Percentiles rank a stretch among this genome's conserved stretches.
phyloP scores from a whole-genome alignment of 2,888 invertebrate genomes.

The Calameuta pallipes region DNA sequence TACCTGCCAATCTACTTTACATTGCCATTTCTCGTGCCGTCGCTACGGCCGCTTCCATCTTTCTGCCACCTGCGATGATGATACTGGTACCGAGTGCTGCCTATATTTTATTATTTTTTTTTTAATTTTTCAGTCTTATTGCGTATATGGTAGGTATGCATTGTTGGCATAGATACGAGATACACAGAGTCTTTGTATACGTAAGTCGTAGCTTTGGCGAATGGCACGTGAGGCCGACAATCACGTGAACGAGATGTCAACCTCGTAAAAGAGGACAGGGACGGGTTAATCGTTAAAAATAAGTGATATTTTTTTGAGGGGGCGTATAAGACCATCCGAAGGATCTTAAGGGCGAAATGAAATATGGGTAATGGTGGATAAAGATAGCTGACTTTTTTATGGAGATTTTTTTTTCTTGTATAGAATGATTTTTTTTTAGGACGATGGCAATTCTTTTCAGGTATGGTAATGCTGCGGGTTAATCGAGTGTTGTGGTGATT shows the following conservation, averaged over 20 bases:
- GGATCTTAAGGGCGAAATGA: not conserved
- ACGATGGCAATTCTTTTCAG: too few relatives aligned
- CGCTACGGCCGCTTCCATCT: not conserved
- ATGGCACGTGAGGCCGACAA: not conserved
- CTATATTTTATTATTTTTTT: not conserved
- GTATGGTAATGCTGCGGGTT: not conserved
- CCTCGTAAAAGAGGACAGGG: not conserved
- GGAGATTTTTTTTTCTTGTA: too few relatives aligned
- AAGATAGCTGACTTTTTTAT: not conserved
- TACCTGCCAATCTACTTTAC: not conserved
- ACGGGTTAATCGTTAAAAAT: not conserved
- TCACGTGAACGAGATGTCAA: not conserved
- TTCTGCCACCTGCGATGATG: not conserved
- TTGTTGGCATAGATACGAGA: not conserved
- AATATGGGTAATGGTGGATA: not conserved
- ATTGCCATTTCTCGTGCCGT: not conserved
- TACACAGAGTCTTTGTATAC: not conserved
- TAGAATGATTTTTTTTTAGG: too few relatives aligned
- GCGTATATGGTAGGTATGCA: not conserved
- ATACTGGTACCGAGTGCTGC: not conserved
- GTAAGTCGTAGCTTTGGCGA: not conserved
- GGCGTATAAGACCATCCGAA: not conserved
- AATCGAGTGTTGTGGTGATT: not conserved
- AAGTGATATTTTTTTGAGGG: not conserved
- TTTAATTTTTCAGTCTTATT: not conserved